phyloP scores from a whole-genome alignment of 2,888 invertebrate species.

The Epirrhoe tristata region DNA sequence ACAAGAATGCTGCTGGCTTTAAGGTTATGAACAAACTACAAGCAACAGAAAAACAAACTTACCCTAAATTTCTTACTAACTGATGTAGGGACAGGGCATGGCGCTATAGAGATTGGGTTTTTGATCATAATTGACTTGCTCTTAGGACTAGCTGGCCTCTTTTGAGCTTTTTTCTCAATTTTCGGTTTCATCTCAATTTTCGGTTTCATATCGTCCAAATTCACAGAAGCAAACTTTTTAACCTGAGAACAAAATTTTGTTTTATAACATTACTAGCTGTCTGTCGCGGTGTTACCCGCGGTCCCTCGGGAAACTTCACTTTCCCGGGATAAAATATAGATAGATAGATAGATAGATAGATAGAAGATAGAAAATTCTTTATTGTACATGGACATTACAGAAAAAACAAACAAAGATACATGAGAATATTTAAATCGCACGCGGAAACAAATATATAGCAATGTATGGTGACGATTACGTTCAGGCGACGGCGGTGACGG shows the following conservation, averaged over 20 bases:
- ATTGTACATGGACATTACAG: too few species aligned
- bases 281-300: too few species aligned
- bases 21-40: neutral
- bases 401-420: too few species aligned
- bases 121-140: constrained; percentile 57
- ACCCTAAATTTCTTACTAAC: constrained; percentile 70
- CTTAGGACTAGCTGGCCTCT: constrained; percentile 71
- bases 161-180: constrained; percentile 65
- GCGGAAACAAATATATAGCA: too few species aligned
- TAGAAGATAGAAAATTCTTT: too few species aligned
- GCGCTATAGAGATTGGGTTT: constrained; percentile 62
- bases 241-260: constrained; percentile 61
- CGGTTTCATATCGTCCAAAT: constrained; percentile 55
- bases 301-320: too few species aligned
- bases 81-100: constrained; percentile 52
- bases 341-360: too few species aligned
- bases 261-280: neutral
- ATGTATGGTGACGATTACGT: too few species aligned
- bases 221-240: constrained; percentile 78
- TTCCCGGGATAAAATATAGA: too few species aligned
- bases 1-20: too few species aligned
- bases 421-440: too few species aligned
- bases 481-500: too few species aligned
- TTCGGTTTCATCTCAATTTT: constrained; percentile 54
- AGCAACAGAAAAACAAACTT: constrained; percentile 38